Conservation (phyloP, 2,113 vertebrate species). For the Stomatorhinus ivindoensis region DNA sequence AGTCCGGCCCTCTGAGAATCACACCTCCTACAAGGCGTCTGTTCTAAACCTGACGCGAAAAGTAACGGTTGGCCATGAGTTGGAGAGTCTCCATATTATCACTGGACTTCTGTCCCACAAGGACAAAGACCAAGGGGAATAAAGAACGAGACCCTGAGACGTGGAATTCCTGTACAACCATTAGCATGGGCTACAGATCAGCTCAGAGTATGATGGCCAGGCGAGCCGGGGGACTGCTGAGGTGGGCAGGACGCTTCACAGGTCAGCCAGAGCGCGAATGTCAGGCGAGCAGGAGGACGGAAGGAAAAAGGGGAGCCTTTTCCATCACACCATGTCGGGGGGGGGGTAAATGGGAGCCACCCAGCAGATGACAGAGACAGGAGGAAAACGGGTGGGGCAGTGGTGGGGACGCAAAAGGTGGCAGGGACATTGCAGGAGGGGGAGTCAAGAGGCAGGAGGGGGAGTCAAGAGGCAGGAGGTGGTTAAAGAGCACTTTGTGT, state of each 20-base stretch:
- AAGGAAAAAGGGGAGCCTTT: neutral
- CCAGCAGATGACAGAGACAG: slow-evolving; percentile 10
- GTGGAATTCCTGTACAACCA: neutral
- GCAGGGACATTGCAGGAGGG: slow-evolving; percentile 25
- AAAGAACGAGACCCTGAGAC: neutral
- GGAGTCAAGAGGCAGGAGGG: slow-evolving; percentile 7
- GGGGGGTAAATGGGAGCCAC: slow-evolving; percentile 24
- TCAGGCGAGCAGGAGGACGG: neutral
- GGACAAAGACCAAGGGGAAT: neutral
- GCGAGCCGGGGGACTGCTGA: neutral
- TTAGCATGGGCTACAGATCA: neutral
- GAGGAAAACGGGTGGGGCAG: neutral
- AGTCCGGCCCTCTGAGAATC: neutral
- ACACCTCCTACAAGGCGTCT: neutral
- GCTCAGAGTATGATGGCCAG: neutral
- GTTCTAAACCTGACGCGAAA: neutral
- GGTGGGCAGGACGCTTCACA: neutral
- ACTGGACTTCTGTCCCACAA: neutral
- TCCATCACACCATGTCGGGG: neutral
- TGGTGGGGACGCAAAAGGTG: slow-evolving; percentile 13
- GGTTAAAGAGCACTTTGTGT: slow-evolving; percentile 98
- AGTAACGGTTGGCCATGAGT: neutral
- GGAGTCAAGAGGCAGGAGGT: slow-evolving; percentile 10
- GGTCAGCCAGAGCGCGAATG: neutral
- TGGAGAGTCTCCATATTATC: neutral